Conservation (phyloP, 1,140 invertebrate species). For the Vollenhovia emeryi region DNA sequence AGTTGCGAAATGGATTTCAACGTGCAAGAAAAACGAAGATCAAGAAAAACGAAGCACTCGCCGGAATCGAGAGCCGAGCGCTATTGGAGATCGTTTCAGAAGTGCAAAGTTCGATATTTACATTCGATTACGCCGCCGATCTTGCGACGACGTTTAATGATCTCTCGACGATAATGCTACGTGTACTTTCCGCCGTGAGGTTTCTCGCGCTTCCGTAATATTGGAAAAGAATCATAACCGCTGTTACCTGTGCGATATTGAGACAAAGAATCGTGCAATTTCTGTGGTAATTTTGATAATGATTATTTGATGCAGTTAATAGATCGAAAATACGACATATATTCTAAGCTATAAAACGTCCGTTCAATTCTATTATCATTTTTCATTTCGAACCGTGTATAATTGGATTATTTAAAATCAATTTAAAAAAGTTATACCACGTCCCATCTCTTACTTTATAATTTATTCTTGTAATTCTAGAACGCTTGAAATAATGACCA, state of each 20-base stretch:
- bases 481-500: constrained; percentile 20
- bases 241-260: neutral
- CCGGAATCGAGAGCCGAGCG: neutral
- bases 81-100: neutral
- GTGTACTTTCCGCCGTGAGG: neutral
- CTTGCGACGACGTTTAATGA: neutral
- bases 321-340: neutral
- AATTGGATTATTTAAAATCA: constrained; percentile 6
- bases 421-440: neutral
- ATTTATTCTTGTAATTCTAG: neutral
- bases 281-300: neutral
- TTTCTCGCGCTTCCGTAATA: neutral
- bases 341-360: neutral
- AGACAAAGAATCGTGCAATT: neutral
- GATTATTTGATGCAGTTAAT: neutral
- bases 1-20: constrained; percentile 16
- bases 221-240: neutral
- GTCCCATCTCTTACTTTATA: neutral
- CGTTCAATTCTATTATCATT: neutral
- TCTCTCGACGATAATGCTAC: neutral
- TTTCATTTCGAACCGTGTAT: neutral
- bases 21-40: neutral
- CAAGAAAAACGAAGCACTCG: constrained; percentile 9
- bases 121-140: constrained; percentile 16
- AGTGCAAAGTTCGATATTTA: constrained; percentile 10